phyloP scores from a whole-genome alignment of 1,140 invertebrate genomes.

The Drosophila tropicalis region DNA sequence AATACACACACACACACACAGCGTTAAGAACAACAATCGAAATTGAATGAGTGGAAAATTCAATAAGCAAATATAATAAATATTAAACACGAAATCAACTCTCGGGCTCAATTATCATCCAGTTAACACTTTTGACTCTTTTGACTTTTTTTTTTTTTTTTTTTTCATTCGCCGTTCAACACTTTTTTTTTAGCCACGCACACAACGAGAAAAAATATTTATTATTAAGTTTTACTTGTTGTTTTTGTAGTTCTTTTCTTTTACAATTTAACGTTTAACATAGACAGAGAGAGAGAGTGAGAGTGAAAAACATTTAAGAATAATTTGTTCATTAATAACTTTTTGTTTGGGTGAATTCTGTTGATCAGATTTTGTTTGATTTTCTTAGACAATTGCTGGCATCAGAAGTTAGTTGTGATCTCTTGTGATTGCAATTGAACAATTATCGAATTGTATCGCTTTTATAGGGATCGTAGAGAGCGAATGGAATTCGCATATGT shows the following conservation, averaged over 20 bases:
- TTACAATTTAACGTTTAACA: conserved; percentile 65
- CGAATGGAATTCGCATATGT: conserved; percentile 1
- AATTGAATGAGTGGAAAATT: conserved; percentile 70
- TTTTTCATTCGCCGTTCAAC: conserved; percentile 2
- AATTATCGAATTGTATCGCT: conserved; percentile 39
- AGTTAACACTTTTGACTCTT: conserved; percentile 67
- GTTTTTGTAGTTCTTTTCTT: conserved; percentile 7
- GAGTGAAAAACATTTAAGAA: conserved; percentile 28
- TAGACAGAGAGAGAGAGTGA: conserved; percentile 24
- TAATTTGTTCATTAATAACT: conserved; percentile 40
- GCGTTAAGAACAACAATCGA: conserved; percentile 66
- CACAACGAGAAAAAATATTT: conserved; percentile 59
- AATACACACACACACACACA: conserved; percentile 42
- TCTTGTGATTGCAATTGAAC: conserved; percentile 54
- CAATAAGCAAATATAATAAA: conserved; percentile 76
- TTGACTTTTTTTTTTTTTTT: conserved; percentile 27
- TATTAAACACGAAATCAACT: conserved; percentile 72
- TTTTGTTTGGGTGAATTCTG: conserved; percentile 49
- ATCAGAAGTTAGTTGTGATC: conserved; percentile 50
- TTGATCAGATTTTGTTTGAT: conserved; percentile 5
- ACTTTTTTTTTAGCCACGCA: conserved; percentile 68
- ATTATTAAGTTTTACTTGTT: conserved; percentile 35
- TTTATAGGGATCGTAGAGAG: conserved; percentile 48
- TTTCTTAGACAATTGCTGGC: conserved; percentile 56
- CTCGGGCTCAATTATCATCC: conserved; percentile 67